phyloP scores from a whole-genome alignment of 2,888 invertebrate genomes.

The Cremastinae sp. region DNA sequence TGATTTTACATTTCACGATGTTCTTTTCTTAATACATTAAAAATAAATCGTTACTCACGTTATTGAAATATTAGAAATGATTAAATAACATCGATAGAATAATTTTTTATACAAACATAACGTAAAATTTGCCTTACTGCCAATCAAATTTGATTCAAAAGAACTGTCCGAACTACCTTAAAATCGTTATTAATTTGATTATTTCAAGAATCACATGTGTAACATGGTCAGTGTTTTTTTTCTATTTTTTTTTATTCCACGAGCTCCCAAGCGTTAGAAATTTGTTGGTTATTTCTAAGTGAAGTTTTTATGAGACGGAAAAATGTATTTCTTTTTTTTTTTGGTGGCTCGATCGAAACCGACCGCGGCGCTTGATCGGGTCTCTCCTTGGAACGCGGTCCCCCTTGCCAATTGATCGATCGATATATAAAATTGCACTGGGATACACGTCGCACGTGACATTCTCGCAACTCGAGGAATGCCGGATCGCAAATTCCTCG shows the following conservation, averaged over 20 bases:
- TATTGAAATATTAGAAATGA: too few species aligned
- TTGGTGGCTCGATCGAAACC: slow-evolving; percentile 2
- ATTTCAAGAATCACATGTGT: not conserved
- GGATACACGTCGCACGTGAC: slow-evolving; percentile 19
- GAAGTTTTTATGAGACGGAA: not conserved
- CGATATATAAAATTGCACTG: not conserved
- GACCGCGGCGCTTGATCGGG: slow-evolving; percentile 9
- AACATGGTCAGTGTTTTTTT: not conserved
- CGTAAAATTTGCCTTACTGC: too few species aligned
- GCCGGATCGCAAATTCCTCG: slow-evolving; percentile 44
- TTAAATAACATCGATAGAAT: too few species aligned
- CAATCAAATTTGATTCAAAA: too few species aligned
- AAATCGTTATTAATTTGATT: not conserved
- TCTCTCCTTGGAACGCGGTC: slow-evolving; percentile 32
- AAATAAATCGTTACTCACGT: not conserved
- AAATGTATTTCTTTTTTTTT: slow-evolving; percentile 29
- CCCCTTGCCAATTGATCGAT: slow-evolving; percentile 36
- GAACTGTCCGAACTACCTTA: too few species aligned
- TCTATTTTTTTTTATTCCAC: not conserved
- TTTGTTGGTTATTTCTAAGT: too few species aligned
- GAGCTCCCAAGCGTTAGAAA: not conserved
- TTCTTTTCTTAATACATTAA: too few species aligned
- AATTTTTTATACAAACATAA: too few species aligned
- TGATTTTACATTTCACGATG: too few species aligned
- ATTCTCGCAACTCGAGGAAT: slow-evolving; percentile 41